These are phyloP conservation scores for Noctua fimbriata DNA, from an alignment of 2,888 invertebrate species.

Conservation along the genomic window DNA sequence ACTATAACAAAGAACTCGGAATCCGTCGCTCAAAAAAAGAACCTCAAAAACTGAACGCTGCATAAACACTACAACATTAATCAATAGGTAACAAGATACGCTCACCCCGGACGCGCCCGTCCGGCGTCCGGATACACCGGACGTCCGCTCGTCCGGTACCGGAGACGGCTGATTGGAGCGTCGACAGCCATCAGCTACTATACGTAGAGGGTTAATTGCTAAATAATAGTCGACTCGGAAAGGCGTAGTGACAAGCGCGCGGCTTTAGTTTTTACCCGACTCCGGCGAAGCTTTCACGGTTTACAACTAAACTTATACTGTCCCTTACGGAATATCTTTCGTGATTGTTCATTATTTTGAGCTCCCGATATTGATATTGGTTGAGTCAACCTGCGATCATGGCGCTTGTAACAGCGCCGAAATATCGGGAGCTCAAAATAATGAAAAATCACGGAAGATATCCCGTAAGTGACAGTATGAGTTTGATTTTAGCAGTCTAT, in stretches of 20 bases:
- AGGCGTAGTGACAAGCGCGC: neutral
- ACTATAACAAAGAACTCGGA: neutral
- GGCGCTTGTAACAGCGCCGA: too few relatives aligned
- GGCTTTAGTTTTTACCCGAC: neutral
- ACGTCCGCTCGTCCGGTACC: slow-evolving; percentile 55
- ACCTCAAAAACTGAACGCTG: too few relatives aligned
- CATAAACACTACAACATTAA: slow-evolving; percentile 47
- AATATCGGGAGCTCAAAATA: too few relatives aligned
- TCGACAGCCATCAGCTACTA: slow-evolving; percentile 16
- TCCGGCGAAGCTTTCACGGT: too few relatives aligned
- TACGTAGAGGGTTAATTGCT: slow-evolving; percentile 33
- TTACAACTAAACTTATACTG: too few relatives aligned
- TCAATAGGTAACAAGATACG: slow-evolving; percentile 48
- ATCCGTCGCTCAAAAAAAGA: neutral
- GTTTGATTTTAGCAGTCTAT: too few relatives aligned
- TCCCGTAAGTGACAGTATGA: too few relatives aligned
- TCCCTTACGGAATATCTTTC: too few relatives aligned
- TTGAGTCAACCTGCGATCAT: too few relatives aligned
- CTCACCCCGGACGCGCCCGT: slow-evolving; percentile 29
- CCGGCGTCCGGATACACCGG: slow-evolving; percentile 61
- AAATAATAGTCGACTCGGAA: neutral
- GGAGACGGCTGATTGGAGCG: slow-evolving; percentile 55
- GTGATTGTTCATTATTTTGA: too few relatives aligned
- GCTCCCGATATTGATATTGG: too few relatives aligned
- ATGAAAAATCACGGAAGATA: too few relatives aligned